Conservation (phyloP, 2,888 invertebrate genomes). For the Orthonychiurus folsomi region DNA sequence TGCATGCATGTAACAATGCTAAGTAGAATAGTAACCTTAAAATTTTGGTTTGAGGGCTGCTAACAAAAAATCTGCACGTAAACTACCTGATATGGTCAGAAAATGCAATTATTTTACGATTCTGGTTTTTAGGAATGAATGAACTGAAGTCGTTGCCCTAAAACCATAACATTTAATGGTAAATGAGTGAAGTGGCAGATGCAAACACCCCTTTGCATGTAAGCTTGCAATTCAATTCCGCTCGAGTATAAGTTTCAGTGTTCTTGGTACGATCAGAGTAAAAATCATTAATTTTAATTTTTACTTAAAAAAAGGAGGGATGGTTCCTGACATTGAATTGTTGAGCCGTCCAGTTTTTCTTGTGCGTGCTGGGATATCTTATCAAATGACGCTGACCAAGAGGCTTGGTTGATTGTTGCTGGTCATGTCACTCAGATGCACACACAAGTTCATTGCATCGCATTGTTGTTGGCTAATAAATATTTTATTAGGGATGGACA, state of each 20-base stretch:
- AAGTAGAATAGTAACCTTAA: neutral
- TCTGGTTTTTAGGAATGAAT: neutral
- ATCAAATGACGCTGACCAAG: neutral
- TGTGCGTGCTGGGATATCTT: neutral
- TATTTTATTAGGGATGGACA: neutral
- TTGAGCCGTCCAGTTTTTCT: neutral
- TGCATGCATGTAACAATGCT: neutral
- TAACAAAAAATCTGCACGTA: neutral
- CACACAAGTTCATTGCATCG: neutral
- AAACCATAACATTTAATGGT: no score
- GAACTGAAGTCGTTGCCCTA: neutral
- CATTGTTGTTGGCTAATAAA: neutral
- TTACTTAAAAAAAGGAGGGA: neutral
- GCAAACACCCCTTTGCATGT: neutral
- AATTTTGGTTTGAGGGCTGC: neutral
- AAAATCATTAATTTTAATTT: slow-evolving; percentile 1
- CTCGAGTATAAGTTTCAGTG: neutral
- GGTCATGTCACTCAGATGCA: no score
- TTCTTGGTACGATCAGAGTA: neutral
- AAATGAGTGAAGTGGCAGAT: no score
- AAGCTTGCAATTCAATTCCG: no score
- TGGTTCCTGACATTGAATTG: neutral
- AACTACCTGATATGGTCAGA: neutral
- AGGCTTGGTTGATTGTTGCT: no score
- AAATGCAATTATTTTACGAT: neutral